Evolutionary conservation across 2,888 invertebrate genomes (phyloP).

Genomic region (Chaitophorus viminalis): DNA sequence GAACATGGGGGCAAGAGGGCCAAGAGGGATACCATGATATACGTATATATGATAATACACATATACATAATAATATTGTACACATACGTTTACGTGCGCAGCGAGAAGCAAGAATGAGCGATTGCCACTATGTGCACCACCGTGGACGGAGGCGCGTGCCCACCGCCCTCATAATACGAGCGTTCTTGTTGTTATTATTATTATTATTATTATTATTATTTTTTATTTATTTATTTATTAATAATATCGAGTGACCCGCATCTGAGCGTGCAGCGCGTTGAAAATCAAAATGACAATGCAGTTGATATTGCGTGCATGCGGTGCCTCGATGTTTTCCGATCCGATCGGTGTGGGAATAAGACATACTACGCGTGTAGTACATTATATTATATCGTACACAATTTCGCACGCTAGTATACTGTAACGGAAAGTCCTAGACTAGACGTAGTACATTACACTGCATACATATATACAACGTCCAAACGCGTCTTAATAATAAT

Average conservation of each 20-base stretch:
- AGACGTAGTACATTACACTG: too few relatives aligned
- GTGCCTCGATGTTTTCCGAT: neutral
- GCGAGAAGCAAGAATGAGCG: constrained; percentile 16
- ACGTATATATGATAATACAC: neutral
- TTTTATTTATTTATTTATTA: constrained; percentile 51
- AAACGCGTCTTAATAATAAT: too few relatives aligned
- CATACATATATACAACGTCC: too few relatives aligned
- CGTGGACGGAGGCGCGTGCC: constrained; percentile 21
- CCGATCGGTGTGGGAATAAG: neutral
- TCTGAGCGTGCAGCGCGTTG: neutral
- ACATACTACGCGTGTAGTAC: neutral
- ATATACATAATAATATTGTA: too few relatives aligned
- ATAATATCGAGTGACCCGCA: constrained; percentile 52
- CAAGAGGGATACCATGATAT: neutral
- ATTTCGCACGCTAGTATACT: too few relatives aligned
- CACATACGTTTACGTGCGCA: too few relatives aligned
- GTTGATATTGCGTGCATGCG: neutral
- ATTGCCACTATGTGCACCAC: neutral
- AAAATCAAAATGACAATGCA: constrained; percentile 42
- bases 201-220: neutral
- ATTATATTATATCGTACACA: neutral
- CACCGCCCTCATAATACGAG: constrained; percentile 13
- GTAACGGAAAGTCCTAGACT: too few relatives aligned
- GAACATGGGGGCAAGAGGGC: neutral
- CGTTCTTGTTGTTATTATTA: neutral